Evolutionary conservation across 2,888 invertebrate species (phyloP).

Genomic region (Apodemia zela): DNA sequence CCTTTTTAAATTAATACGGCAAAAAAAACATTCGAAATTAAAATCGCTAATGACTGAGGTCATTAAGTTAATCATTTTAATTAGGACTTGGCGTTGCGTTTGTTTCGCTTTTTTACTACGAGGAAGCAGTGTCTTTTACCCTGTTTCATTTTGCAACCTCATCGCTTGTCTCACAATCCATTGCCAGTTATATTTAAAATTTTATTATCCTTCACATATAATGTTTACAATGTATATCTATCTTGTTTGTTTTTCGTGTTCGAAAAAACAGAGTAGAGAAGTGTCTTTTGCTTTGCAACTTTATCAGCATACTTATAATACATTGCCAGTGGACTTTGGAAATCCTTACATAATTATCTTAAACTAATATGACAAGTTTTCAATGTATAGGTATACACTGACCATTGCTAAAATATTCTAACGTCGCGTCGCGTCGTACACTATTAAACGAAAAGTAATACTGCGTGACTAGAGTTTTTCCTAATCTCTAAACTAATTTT

Average conservation of each 20-base stretch:
- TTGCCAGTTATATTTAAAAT: background rate
- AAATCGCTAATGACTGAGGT: conserved; percentile 80
- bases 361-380: no score
- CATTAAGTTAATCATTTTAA: conserved; percentile 82
- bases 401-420: no score
- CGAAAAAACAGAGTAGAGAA: no score
- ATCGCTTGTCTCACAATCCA: background rate
- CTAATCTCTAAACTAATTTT: no score
- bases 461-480: no score
- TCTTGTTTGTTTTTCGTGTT: no score
- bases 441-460: no score
- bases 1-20: conserved; percentile 28
- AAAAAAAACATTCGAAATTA: conserved; percentile 71
- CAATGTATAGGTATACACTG: no score
- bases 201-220: background rate
- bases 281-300: background rate
- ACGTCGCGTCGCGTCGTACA: no score
- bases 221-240: no score
- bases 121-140: background rate
- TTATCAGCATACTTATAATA: background rate
- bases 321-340: no score
- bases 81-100: conserved; percentile 70
- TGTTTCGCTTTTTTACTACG: conserved; percentile 26
- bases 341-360: no score
- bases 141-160: background rate